These are phyloP conservation scores for Peromyscus californicus DNA, from an alignment of 2,113 vertebrate species.

Conservation along the genomic window DNA sequence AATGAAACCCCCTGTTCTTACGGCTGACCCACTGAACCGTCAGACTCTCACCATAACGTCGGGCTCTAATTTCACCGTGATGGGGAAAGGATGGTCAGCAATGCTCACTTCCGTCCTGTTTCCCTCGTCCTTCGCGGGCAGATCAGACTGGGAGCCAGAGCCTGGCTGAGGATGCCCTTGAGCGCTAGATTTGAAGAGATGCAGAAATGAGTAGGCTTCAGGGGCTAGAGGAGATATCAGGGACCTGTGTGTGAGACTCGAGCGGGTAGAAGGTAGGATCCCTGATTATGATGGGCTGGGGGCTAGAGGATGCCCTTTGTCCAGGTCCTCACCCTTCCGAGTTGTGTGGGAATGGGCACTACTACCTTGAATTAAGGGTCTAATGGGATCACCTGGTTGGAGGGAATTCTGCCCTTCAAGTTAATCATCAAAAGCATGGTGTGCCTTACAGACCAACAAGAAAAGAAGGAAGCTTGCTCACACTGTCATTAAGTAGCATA, in stretches of 20 bases:
- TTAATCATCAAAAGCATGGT: conserved; percentile 15
- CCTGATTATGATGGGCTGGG: not conserved
- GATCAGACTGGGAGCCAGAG: not conserved
- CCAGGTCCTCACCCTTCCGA: not conserved
- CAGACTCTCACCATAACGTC: not conserved
- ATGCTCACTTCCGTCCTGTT: not conserved
- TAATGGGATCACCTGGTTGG: conserved; percentile 37
- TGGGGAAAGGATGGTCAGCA: not conserved
- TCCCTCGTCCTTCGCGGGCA: not conserved
- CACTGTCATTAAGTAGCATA: not conserved
- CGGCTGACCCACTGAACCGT: not conserved
- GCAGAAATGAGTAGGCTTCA: not conserved
- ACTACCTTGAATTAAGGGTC: not conserved
- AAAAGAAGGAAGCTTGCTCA: conserved; percentile 38
- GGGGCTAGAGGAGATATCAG: not conserved
- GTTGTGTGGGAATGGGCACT: not conserved
- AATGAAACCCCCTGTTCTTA: not conserved
- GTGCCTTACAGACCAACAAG: not conserved
- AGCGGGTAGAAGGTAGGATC: not conserved
- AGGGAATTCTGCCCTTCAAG: conserved; percentile 30
- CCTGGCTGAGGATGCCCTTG: not conserved
- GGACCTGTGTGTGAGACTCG: not conserved
- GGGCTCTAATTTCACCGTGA: not conserved
- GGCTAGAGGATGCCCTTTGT: not conserved
- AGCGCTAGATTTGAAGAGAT: not conserved